Percentiles rank a stretch among this genome's conserved stretches.
Conservation (phyloP, 2,113 vertebrate genomes). For the Bostrychus sinensis region DNA sequence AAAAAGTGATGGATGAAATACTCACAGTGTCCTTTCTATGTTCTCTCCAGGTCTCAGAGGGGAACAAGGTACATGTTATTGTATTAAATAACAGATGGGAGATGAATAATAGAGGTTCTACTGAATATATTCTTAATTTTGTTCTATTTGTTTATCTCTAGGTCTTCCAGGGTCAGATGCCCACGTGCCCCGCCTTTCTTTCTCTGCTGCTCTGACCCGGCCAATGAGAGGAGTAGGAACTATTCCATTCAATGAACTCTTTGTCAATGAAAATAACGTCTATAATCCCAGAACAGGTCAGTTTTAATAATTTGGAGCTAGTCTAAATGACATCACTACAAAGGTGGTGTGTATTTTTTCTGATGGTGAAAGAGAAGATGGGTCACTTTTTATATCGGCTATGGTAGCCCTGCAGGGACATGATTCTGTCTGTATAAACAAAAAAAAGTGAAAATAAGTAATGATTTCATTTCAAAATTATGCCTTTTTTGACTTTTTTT, state of each 20-base stretch:
- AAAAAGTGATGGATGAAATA: constrained; percentile 11
- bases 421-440: too few species aligned
- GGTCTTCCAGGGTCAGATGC: constrained; percentile 84
- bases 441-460: too few species aligned
- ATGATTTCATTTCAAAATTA: too few species aligned
- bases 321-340: too few species aligned
- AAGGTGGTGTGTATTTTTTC: too few species aligned
- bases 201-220: constrained; percentile 88
- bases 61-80: constrained; percentile 83
- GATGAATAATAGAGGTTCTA: background rate
- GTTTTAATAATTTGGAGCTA: background rate
- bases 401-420: too few species aligned
- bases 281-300: constrained; percentile 87
- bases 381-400: too few species aligned
- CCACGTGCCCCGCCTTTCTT: constrained; percentile 83
- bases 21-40: constrained; percentile 28
- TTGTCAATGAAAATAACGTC: constrained; percentile 86
- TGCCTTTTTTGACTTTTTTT: too few species aligned
- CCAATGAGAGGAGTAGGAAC: constrained; percentile 82
- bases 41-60: constrained; percentile 84
- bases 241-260: constrained; percentile 85
- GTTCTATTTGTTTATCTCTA: constrained; percentile 52
- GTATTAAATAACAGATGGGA: constrained; percentile 31
- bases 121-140: background rate
- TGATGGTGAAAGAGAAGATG: too few species aligned